Percentiles rank a stretch among this genome's conserved stretches.
These are phyloP conservation scores for Zaprionus ghesquierei DNA, from an alignment of 1,140 invertebrate species.

Conservation along the genomic window DNA sequence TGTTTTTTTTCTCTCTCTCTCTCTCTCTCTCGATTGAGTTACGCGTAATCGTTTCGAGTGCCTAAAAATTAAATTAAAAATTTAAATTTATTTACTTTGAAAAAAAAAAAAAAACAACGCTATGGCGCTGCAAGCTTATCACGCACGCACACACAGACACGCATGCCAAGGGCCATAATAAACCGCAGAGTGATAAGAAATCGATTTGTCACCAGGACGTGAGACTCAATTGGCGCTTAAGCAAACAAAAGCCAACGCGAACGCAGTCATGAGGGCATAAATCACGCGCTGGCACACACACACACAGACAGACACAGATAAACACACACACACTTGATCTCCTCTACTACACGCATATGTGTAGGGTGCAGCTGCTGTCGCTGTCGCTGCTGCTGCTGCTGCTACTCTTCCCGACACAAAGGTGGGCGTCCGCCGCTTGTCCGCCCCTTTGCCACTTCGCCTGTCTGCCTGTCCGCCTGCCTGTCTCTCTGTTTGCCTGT, in stretches of 20 bases:
- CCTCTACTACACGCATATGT: not conserved
- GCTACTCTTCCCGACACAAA: slow-evolving; percentile 9
- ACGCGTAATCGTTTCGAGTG: slow-evolving; percentile 72
- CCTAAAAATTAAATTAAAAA: slow-evolving; percentile 80
- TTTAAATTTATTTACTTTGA: slow-evolving; percentile 75
- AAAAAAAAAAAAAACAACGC: slow-evolving; percentile 7
- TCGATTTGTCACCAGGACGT: slow-evolving; percentile 75
- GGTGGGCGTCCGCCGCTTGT: slow-evolving; percentile 12
- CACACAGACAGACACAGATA: not conserved
- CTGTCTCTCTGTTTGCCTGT: slow-evolving; percentile 3
- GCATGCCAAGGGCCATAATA: slow-evolving; percentile 52
- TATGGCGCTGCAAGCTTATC: slow-evolving; percentile 49
- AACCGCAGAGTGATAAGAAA: slow-evolving; percentile 72
- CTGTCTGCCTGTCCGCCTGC: not conserved
- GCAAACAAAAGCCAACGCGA: slow-evolving; percentile 64
- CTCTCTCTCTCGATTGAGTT: slow-evolving; percentile 68
- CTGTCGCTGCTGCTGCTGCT: not conserved
- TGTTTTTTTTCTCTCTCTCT: slow-evolving; percentile 5
- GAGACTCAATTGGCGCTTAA: slow-evolving; percentile 77
- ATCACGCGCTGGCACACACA: slow-evolving; percentile 50
- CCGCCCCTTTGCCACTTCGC: slow-evolving; percentile 3
- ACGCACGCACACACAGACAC: slow-evolving; percentile 22
- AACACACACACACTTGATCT: not conserved
- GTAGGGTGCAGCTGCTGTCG: not conserved
- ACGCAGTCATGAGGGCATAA: slow-evolving; percentile 61